These are phyloP conservation scores for Acanthosepion pharaonis DNA, from an alignment of 2,888 invertebrate genomes.

Conservation along the genomic window DNA sequence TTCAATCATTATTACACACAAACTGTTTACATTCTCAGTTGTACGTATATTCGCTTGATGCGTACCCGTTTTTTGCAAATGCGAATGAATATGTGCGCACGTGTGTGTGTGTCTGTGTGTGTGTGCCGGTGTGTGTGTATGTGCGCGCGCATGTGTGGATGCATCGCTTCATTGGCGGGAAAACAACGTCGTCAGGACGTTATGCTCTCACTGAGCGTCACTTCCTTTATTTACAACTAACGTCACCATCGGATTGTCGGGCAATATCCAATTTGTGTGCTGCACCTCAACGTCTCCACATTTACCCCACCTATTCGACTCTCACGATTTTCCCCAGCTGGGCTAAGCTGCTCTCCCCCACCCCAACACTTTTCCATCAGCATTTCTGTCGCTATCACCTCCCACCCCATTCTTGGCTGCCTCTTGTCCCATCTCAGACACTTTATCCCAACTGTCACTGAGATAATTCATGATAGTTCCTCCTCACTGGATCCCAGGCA, in stretches of 20 bases:
- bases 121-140: not conserved
- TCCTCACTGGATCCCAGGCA: constrained; percentile 15
- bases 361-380: not conserved
- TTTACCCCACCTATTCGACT: not conserved
- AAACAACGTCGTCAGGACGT: not conserved
- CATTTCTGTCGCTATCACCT: not conserved
- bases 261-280: not conserved
- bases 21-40: not conserved
- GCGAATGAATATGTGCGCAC: not conserved
- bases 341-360: not conserved
- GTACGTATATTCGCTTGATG: not conserved
- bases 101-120: not conserved
- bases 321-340: constrained; percentile 1
- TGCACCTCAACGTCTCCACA: not conserved
- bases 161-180: not conserved
- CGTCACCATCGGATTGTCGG: constrained; percentile 22
- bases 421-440: constrained; percentile 21
- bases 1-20: too few relatives aligned
- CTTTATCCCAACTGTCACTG: constrained; percentile 33
- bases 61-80: not conserved
- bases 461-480: constrained; percentile 33
- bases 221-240: constrained; percentile 33
- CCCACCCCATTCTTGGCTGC: not conserved
- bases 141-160: not conserved
- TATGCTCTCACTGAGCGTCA: not conserved